phyloP scores from a whole-genome alignment of 2,888 invertebrate genomes.

The Torymus aiolomorphi region DNA sequence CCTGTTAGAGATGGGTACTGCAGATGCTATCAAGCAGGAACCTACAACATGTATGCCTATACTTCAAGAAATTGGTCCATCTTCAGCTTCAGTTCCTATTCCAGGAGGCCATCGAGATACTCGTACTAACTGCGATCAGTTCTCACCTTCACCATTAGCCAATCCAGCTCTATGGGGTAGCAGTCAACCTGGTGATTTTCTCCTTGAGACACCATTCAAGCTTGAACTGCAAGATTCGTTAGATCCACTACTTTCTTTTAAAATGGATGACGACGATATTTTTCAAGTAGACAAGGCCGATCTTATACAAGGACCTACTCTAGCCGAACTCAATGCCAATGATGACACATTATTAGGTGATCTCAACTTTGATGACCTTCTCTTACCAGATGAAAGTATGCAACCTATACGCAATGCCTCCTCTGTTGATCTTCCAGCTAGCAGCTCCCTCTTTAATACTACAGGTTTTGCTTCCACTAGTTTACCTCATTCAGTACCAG shows the following conservation, averaged over 20 bases:
- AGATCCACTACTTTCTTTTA: slow-evolving; percentile 77
- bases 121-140: slow-evolving; percentile 70
- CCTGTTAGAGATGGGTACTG: slow-evolving; percentile 63
- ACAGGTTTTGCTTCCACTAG: slow-evolving; percentile 69
- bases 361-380: slow-evolving; percentile 90
- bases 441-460: slow-evolving; percentile 63
- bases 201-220: slow-evolving; percentile 67
- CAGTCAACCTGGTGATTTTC: slow-evolving; percentile 62
- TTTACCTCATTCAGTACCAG: slow-evolving; percentile 69
- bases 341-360: slow-evolving; percentile 89
- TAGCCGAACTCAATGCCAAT: slow-evolving; percentile 90
- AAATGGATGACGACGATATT: slow-evolving; percentile 92
- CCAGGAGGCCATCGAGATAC: slow-evolving; percentile 70
- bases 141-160: slow-evolving; percentile 72
- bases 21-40: slow-evolving; percentile 69
- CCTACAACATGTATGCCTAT: slow-evolving; percentile 47
- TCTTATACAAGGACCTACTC: slow-evolving; percentile 88
- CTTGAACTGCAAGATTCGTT: slow-evolving; percentile 68
- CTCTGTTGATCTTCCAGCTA: slow-evolving; percentile 56
- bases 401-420: slow-evolving; percentile 63
- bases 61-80: slow-evolving; percentile 67
- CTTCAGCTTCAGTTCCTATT: slow-evolving; percentile 73
- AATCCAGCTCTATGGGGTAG: slow-evolving; percentile 76
- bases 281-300: slow-evolving; percentile 93
- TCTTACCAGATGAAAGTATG: slow-evolving; percentile 83